phyloP scores from a whole-genome alignment of 2,888 invertebrate species.

The Oscheius onirici region DNA sequence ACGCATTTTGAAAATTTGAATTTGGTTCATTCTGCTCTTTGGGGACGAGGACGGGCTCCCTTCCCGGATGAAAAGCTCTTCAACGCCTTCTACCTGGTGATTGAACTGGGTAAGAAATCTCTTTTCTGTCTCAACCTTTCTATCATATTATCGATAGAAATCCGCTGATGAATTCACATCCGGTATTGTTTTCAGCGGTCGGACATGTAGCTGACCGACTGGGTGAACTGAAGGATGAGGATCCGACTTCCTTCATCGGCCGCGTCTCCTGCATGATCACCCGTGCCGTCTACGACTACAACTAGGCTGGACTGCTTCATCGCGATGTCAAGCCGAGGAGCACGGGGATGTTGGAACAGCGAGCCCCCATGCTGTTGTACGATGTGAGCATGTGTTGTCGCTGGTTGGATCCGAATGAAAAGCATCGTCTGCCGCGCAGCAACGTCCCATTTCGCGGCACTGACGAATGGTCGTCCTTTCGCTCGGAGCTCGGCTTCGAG shows the following conservation, averaged over 20 bases:
- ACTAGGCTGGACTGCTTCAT: constrained; percentile 12
- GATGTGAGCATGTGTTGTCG: constrained; percentile 18
- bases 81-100: background rate
- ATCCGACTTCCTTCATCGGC: background rate
- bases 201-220: background rate
- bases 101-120: background rate
- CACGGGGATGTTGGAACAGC: background rate
- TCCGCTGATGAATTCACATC: no score
- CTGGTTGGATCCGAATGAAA: background rate
- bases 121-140: no score
- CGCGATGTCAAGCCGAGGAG: constrained; percentile 18
- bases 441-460: constrained; percentile 4
- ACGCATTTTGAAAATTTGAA: no score
- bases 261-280: background rate
- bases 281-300: constrained; percentile 7
- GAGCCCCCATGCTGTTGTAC: background rate
- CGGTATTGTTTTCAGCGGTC: background rate
- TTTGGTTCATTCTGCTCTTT: no score
- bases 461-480: constrained; percentile 15
- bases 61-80: background rate
- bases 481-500: constrained; percentile 9
- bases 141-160: no score
- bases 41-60: background rate
- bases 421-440: background rate
- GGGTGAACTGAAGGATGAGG: background rate